A percentile compares a stretch with the other conserved stretches of the same genome.
These are phyloP conservation scores for Sthenelais limicola DNA, from an alignment of 2,888 invertebrate genomes.

Conservation along the genomic window DNA sequence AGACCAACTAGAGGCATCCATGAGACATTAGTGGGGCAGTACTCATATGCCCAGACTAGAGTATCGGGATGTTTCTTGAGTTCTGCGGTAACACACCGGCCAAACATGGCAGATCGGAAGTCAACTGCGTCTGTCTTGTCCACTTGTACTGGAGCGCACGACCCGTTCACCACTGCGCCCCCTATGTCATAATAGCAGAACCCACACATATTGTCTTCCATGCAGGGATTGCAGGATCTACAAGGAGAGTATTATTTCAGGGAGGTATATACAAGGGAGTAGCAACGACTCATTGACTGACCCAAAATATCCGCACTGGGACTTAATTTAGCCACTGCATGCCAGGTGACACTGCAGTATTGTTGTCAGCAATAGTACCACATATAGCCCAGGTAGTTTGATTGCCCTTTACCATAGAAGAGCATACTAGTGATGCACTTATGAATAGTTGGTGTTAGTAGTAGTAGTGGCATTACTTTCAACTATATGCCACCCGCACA, in stretches of 20 bases:
- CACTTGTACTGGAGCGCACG: slow-evolving; percentile 64
- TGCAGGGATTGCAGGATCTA: slow-evolving; percentile 73
- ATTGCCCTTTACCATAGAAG: too few species aligned
- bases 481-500: too few species aligned
- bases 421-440: too few species aligned
- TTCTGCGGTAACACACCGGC: slow-evolving; percentile 63
- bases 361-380: too few species aligned
- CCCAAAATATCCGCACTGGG: too few species aligned
- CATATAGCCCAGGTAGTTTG: too few species aligned
- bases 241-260: slow-evolving; percentile 35
- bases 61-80: background rate
- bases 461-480: too few species aligned
- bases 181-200: slow-evolving; percentile 70
- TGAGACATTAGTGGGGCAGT: slow-evolving; percentile 69
- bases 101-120: slow-evolving; percentile 61
- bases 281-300: too few species aligned
- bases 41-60: slow-evolving; percentile 71
- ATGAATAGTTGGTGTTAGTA: too few species aligned
- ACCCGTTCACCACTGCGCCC: slow-evolving; percentile 60
- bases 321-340: too few species aligned
- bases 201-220: slow-evolving; percentile 72
- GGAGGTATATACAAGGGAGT: too few species aligned
- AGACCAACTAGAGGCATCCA: slow-evolving; percentile 72
- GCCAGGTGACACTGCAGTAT: too few species aligned
- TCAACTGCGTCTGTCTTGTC: slow-evolving; percentile 57